A percentile compares a stretch with the other conserved stretches of the same genome.
Evolutionary conservation across 2,797 vertebrate species (phyloP).

Genomic region (Champsocephalus gunnari): DNA sequence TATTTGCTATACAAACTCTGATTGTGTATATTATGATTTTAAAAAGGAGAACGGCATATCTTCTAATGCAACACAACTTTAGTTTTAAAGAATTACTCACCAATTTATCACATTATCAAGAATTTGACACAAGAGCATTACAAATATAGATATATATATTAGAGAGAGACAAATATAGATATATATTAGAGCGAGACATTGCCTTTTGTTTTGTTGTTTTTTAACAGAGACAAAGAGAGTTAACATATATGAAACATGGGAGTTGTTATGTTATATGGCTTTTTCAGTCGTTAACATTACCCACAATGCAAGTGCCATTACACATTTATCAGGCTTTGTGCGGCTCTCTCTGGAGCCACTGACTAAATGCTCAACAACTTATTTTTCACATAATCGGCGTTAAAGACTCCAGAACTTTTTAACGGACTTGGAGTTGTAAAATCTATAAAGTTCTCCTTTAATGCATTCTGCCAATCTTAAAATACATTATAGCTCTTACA

Average conservation of each 20-base stretch:
- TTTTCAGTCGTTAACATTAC: not conserved
- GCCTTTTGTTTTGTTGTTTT: not conserved
- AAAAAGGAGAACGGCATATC: not conserved
- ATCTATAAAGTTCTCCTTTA: not conserved
- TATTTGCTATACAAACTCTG: not conserved
- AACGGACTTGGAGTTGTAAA: not conserved
- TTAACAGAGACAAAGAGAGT: not conserved
- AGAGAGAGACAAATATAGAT: too few species aligned
- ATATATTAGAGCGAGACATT: not conserved
- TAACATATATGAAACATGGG: not conserved
- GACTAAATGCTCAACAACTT: not conserved
- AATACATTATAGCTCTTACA: constrained; percentile 9
- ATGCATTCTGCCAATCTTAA: not conserved
- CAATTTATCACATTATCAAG: not conserved
- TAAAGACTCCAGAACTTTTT: not conserved
- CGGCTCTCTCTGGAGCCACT: not conserved
- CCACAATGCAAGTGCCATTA: not conserved
- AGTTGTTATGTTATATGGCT: not conserved
- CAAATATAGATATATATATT: not conserved
- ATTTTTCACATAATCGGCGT: not conserved
- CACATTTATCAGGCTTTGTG: too few species aligned
- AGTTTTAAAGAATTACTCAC: not conserved
- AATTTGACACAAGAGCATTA: not conserved
- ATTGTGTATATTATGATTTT: not conserved
- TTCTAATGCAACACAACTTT: not conserved